Conservation (phyloP, 2,888 invertebrate genomes). For the Scrobipalpa atriplicella region DNA sequence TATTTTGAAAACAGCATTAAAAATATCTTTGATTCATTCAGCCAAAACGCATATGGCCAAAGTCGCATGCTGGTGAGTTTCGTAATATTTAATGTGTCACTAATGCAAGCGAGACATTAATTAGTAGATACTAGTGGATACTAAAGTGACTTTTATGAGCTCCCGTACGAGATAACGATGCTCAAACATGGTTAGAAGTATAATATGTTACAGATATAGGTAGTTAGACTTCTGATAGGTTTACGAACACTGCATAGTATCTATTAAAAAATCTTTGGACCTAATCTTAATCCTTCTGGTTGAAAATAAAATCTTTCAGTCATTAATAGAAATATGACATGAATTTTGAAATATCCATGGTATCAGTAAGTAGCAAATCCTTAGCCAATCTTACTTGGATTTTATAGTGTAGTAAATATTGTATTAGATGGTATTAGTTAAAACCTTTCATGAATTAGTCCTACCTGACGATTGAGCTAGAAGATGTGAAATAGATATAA, state of each 20-base stretch:
- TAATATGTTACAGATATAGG: neutral
- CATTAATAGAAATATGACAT: no score
- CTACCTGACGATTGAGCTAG: no score
- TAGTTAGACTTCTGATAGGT: neutral
- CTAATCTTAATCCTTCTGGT: no score
- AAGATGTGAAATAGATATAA: neutral
- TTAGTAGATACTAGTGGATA: conserved; percentile 67
- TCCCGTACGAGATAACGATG: conserved; percentile 56
- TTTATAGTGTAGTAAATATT: no score
- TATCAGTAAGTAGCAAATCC: no score
- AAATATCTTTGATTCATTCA: conserved; percentile 8
- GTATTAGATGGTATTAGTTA: no score
- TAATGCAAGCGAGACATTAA: conserved; percentile 76
- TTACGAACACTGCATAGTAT: no score
- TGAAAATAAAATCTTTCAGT: no score
- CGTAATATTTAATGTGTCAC: conserved; percentile 72
- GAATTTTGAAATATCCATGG: no score
- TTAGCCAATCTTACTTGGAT: no score
- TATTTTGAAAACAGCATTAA: conserved; percentile 16
- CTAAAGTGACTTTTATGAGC: conserved; percentile 73
- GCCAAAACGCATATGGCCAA: conserved; percentile 44
- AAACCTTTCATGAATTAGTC: no score
- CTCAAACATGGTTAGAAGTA: conserved; percentile 22
- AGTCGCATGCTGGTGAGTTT: conserved; percentile 53
- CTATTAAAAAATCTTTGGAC: neutral